Evolutionary conservation across 2,113 vertebrate genomes (phyloP).

Genomic region (Tachuris rubrigastra): DNA sequence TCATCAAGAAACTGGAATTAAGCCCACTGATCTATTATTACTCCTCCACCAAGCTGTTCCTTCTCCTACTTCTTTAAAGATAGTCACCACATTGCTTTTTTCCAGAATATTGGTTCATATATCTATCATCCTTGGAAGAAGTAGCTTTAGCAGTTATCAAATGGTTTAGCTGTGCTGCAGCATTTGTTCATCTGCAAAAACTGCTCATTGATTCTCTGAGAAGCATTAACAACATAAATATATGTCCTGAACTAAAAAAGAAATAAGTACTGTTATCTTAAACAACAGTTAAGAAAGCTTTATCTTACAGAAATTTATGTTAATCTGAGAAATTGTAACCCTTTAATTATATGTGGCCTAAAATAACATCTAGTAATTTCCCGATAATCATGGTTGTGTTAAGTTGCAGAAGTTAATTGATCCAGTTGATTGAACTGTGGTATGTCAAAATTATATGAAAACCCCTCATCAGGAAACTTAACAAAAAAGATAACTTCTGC

Average conservation of each 20-base stretch:
- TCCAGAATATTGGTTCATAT: not conserved
- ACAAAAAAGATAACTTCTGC: not conserved
- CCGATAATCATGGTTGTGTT: not conserved
- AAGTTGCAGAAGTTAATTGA: not conserved
- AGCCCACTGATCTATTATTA: not conserved
- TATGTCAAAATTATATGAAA: not conserved
- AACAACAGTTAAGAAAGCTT: not conserved
- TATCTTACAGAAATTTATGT: not conserved
- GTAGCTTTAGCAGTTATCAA: not conserved
- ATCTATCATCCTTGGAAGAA: not conserved
- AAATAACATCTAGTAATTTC: not conserved
- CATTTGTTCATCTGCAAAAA: not conserved
- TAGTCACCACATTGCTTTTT: not conserved
- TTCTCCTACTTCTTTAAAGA: not conserved
- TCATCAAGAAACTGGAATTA: constrained; percentile 21
- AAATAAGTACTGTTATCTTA: not conserved
- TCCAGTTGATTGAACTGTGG: not conserved
- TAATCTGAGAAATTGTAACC: not conserved
- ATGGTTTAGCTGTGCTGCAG: not conserved
- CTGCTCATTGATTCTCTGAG: not conserved
- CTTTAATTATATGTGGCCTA: not conserved
- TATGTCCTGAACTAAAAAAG: not conserved
- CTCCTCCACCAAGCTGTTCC: not conserved
- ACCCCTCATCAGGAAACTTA: not conserved
- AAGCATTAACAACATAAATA: not conserved